Conservation (phyloP, 2,888 invertebrate genomes). For the Linnaemya tessellans region DNA sequence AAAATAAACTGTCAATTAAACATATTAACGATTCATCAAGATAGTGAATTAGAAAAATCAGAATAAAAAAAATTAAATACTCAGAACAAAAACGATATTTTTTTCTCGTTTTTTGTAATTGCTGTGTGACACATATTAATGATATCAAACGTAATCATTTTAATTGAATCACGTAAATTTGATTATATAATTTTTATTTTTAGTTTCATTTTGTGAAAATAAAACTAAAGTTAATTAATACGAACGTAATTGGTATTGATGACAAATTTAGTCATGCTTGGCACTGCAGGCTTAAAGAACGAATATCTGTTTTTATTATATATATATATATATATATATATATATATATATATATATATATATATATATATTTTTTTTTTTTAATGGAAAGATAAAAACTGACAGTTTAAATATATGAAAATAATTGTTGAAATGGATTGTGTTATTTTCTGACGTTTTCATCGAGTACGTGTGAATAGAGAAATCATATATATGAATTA, state of each 20-base stretch:
- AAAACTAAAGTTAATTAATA: background rate
- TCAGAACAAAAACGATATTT: background rate
- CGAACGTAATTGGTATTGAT: background rate
- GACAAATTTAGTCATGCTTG: background rate
- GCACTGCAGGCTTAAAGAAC: background rate
- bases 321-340: background rate
- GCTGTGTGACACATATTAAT: slow-evolving; percentile 31
- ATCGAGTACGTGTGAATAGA: no score
- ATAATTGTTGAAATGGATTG: no score
- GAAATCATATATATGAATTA: no score
- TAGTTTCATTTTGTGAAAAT: slow-evolving; percentile 12
- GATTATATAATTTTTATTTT: slow-evolving; percentile 13
- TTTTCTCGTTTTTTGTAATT: background rate
- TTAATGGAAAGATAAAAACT: no score
- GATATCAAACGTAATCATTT: slow-evolving; percentile 28
- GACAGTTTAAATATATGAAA: no score
- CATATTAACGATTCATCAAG: slow-evolving; percentile 34
- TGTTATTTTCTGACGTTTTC: no score
- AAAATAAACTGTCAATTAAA: slow-evolving; percentile 21
- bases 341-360: no score
- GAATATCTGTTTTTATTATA: background rate
- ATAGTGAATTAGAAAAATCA: slow-evolving; percentile 17
- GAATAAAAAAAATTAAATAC: background rate
- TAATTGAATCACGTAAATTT: slow-evolving; percentile 48
- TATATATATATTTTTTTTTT: no score